Base-by-base conservation (phyloP, 2,113 vertebrate genomes). In the Xenopus laevis region DNA sequence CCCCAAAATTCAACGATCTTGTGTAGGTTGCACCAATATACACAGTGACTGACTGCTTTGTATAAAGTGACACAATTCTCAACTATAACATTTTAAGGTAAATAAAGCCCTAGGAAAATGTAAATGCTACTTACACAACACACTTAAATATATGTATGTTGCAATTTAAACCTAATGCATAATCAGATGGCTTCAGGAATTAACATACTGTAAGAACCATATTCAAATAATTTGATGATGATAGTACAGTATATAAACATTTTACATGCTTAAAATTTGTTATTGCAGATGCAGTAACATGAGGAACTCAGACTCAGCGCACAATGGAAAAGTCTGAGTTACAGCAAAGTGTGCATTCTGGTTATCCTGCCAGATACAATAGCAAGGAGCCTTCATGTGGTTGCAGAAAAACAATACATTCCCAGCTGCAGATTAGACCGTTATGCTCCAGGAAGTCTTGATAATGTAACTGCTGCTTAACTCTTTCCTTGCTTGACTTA, bases 21-120 rank as follows among this genome's bases (percentile, higher is more conserved):
- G 58, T 60, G 20, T 60, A 60, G 7, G 58, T 60, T 21, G 63
- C 62, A 30, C 33, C 63, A 44, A 57, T 20, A 66, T 73, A 45
- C 71, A 73, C 71, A 73, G 52, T 73, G 63, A 65, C 44, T 40
- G 15, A 66, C 4, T 58, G 71, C 71, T 72, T 72, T 72, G 71
- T 45, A 65, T 47, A 72, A 65, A 71, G 13, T 50, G 47, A 50
- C 53, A n/a, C 53, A 55, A 5, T 55, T n/a, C 17, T n/a, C 53
- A 55, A 55, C 13, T 13, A 18, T 15, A 5, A 55, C 16, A 55
- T 55, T 50, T 13, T 16, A 55, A n/a, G 7, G 17, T 55, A 16
- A 55, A 16, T 55, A 50, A 16, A 50, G 8, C 12, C 11, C 6
- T 40, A 40, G 1, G 33, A 40, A 33, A 40, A 40, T 6, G 33